These are phyloP conservation scores for Eretmocerus hayati DNA, from an alignment of 2,888 invertebrate genomes.

Conservation along the genomic window DNA sequence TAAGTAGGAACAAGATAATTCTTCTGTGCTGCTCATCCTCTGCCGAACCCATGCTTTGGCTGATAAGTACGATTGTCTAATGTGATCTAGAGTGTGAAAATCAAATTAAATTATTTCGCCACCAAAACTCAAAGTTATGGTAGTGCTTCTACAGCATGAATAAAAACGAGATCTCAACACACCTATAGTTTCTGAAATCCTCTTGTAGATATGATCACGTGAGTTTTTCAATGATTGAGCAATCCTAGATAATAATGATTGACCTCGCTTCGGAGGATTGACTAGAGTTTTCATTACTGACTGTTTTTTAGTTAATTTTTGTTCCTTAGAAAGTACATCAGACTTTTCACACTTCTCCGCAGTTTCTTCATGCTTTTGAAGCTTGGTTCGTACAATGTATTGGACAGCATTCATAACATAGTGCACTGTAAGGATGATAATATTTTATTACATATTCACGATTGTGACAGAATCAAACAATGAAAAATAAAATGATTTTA, in stretches of 20 bases:
- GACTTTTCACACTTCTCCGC: no score
- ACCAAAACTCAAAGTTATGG: slow-evolving; percentile 15
- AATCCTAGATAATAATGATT: no score
- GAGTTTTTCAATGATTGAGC: no score
- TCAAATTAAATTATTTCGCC: background rate
- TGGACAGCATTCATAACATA: slow-evolving; percentile 36
- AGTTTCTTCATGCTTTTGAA: slow-evolving; percentile 7
- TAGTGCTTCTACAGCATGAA: no score
- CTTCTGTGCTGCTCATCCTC: slow-evolving; percentile 29
- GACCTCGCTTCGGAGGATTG: no score
- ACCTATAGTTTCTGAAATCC: no score
- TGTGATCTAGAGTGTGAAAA: slow-evolving; percentile 27
- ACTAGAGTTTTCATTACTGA: no score
- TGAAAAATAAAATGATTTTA: slow-evolving; percentile 17
- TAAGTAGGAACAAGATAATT: slow-evolving; percentile 40
- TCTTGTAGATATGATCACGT: no score
- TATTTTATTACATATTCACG: background rate
- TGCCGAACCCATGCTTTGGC: slow-evolving; percentile 26
- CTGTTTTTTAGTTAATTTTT: background rate
- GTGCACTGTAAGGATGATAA: slow-evolving; percentile 34
- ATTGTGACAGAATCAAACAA: background rate
- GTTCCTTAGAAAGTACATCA: background rate
- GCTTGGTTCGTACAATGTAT: slow-evolving; percentile 25
- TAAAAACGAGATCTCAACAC: no score
- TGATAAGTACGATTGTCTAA: slow-evolving; percentile 23